Conservation (phyloP, 2,888 invertebrate genomes). For the Maniola hyperantus region DNA sequence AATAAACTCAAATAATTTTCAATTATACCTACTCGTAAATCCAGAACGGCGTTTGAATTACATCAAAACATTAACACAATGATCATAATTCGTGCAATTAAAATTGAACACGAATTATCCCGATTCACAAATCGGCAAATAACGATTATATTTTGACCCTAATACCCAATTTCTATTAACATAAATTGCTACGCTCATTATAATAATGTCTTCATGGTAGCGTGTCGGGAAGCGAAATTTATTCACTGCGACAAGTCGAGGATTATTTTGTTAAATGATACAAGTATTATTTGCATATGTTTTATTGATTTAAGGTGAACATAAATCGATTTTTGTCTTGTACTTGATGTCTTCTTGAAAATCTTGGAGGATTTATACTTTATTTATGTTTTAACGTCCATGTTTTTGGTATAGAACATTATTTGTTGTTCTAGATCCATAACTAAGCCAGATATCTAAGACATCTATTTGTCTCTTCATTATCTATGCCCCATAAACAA, state of each 20-base stretch:
- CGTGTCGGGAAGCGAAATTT: neutral
- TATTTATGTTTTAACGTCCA: neutral
- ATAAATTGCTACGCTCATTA: constrained; percentile 6
- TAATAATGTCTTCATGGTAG: constrained; percentile 2
- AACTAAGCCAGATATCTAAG: no score
- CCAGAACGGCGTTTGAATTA: neutral
- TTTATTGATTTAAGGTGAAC: neutral
- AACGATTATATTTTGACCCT: neutral
- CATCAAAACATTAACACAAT: neutral
- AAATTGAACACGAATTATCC: neutral
- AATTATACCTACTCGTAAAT: no score
- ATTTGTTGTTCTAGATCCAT: no score
- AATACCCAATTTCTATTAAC: constrained; percentile 5
- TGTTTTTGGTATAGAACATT: neutral
- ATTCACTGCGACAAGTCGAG: neutral
- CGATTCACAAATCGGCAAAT: neutral
- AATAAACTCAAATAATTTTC: no score
- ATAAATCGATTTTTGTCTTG: constrained; percentile 15
- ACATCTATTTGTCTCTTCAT: no score
- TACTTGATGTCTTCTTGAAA: neutral
- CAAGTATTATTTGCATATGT: neutral
- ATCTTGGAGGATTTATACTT: neutral
- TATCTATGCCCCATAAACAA: no score
- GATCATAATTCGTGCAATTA: neutral
- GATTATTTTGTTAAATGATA: neutral